phyloP scores from a whole-genome alignment of 2,113 vertebrate species.

The Cephalophus harveyi region DNA sequence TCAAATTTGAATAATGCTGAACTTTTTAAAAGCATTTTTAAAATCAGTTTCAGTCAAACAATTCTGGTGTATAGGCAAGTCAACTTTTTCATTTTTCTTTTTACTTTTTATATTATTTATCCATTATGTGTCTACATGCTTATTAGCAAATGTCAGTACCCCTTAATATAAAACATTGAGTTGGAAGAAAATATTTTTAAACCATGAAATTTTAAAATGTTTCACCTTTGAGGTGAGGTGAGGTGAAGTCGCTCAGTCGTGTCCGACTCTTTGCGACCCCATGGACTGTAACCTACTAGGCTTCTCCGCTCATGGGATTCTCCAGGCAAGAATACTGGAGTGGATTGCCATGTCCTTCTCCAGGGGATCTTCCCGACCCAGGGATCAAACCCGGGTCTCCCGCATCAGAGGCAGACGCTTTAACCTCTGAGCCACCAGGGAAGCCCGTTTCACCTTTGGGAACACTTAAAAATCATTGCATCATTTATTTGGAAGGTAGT shows the following conservation, averaged over 20 bases:
- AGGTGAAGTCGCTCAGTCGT: no score
- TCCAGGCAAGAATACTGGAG: no score
- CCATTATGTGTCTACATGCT: not conserved
- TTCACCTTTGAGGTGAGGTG: not conserved
- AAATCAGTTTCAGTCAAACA: not conserved
- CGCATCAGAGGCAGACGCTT: no score
- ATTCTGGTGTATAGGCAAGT: not conserved
- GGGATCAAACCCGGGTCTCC: no score
- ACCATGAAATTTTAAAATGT: not conserved
- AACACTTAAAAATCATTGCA: not conserved
- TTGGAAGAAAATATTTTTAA: not conserved
- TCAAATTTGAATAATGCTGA: not conserved
- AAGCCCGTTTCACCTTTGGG: not conserved
- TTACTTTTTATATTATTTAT: not conserved
- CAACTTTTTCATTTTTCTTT: not conserved
- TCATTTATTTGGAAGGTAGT: not conserved
- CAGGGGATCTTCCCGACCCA: no score
- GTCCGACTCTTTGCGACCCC: no score
- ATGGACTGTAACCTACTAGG: no score
- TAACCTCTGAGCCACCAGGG: no score
- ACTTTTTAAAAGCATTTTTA: not conserved
- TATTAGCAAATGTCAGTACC: not conserved
- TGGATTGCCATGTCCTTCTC: no score
- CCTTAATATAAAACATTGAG: not conserved
- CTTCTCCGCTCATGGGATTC: no score